Evolutionary conservation across 2,113 vertebrate species (phyloP), one percentile per base, ranked within the genome.

Genomic region (Odocoileus virginianus): DNA sequence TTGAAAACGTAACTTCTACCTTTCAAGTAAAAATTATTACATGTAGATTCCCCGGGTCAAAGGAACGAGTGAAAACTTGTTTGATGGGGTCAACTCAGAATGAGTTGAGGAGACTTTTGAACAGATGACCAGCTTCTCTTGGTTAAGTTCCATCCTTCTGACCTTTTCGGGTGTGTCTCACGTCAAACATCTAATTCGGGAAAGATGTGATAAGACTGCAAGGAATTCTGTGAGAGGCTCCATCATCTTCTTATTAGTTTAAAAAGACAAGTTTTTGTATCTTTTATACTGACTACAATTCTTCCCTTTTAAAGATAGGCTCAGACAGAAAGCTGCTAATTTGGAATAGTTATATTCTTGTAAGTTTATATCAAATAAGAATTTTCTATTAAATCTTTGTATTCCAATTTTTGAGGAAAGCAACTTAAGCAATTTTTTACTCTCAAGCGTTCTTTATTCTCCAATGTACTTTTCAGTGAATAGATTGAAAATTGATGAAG

Each of bases 1-100:
- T 91, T 96, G 96, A 28, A 92, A 89, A 87, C 79, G 76, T 58
- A 92, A 97, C 91, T 97, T 61, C 60, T 40, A 87, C 45, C 40
- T 97, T 74, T 84, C 19, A 87, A 95, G 54, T 95, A 97, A 93
- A 94, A 98, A 91, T 85, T 76, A 89, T 95, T 93, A 33, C 3
- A 82, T 50, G 43, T n/a, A 74, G 19, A 95, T 91, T 92, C 12
- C 6, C n/a, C 91, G 71, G 13, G 30, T 92, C 52, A 98, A 95
- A 92, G 86, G n/a, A 78, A 95, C 5, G 85, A 94, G 25, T 90
- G 55, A 33, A 85, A 93, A 76, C 7, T 86, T 87, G 13, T 64
- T 79, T 52, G 13, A 47, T 82, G 28, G 36, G 15, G 19, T 95
- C 54, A 94, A 17, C 33, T 43, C 88, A 14, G 17, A 87, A 97